phyloP scores from a whole-genome alignment of 2,113 vertebrate species.

The Pelvicachromis taeniatus region DNA sequence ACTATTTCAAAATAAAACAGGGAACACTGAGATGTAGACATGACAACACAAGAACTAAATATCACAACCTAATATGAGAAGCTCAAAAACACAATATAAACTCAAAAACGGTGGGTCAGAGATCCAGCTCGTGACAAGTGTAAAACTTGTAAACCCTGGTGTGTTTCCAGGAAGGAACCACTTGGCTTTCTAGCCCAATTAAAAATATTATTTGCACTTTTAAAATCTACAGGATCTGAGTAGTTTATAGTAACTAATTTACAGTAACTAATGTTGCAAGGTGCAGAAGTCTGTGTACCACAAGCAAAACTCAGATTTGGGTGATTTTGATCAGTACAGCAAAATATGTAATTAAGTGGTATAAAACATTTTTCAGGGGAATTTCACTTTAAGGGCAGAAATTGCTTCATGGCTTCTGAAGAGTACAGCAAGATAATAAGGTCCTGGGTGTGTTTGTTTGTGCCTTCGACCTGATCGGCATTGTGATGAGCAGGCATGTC shows the following conservation, averaged over 20 bases:
- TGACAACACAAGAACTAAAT: too few relatives aligned
- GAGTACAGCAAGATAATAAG: conserved; percentile 48
- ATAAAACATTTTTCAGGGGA: neutral
- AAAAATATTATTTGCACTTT: too few relatives aligned
- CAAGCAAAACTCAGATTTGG: neutral
- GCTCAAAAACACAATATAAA: too few relatives aligned
- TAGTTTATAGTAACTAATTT: neutral
- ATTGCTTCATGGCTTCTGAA: conserved; percentile 30
- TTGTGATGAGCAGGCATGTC: conserved; percentile 41
- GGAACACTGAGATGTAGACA: too few relatives aligned
- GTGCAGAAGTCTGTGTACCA: neutral
- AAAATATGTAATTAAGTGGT: neutral
- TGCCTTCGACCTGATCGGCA: conserved; percentile 40
- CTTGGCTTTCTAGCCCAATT: neutral
- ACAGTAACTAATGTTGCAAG: neutral
- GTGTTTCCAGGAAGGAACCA: neutral
- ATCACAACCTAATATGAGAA: too few relatives aligned
- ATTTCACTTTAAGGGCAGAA: conserved; percentile 11
- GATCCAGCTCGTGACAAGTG: too few relatives aligned
- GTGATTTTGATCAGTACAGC: neutral
- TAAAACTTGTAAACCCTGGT: neutral
- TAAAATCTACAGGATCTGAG: neutral
- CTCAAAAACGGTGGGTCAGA: too few relatives aligned
- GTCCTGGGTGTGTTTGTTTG: conserved; percentile 58
- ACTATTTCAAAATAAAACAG: too few relatives aligned